Evolutionary conservation across 2,888 invertebrate genomes (phyloP).

Genomic region (Drosophila fungiperda): DNA sequence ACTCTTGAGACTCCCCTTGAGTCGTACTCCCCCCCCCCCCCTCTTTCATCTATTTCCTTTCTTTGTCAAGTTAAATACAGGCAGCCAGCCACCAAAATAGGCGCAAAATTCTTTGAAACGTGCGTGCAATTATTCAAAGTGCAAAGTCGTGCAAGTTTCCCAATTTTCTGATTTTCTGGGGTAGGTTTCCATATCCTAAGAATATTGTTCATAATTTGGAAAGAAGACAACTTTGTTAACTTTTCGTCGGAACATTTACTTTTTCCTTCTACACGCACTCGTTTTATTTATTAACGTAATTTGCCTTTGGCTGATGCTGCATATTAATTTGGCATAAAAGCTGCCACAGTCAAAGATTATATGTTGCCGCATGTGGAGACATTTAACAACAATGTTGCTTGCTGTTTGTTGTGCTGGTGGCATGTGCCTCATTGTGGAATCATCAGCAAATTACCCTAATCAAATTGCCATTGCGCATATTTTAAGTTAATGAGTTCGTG

Average conservation of each 20-base stretch:
- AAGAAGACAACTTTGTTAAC: conserved; percentile 63
- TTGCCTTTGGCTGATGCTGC: conserved; percentile 60
- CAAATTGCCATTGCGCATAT: conserved; percentile 80
- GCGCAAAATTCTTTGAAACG: conserved; percentile 38
- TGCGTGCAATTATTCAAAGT: conserved; percentile 79
- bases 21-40: too few species aligned
- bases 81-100: conserved; percentile 37
- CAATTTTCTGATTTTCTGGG: conserved; percentile 9
- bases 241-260: conserved; percentile 35
- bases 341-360: conserved; percentile 64
- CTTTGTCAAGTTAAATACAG: conserved; percentile 36
- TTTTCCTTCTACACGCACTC: conserved; percentile 44
- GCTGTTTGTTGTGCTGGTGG: not conserved
- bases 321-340: conserved; percentile 81
- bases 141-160: conserved; percentile 55
- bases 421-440: conserved; percentile 40
- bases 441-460: conserved; percentile 79
- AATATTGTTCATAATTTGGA: conserved; percentile 66
- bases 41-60: too few species aligned
- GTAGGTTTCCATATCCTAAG: conserved; percentile 2
- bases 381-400: conserved; percentile 36
- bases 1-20: conserved; percentile 14
- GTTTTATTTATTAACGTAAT: conserved; percentile 75
- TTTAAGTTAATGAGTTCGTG: conserved; percentile 77
- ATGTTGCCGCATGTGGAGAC: conserved; percentile 53